These are phyloP conservation scores for Agrotis ipsilon DNA, from an alignment of 2,888 invertebrate genomes.

Conservation along the genomic window DNA sequence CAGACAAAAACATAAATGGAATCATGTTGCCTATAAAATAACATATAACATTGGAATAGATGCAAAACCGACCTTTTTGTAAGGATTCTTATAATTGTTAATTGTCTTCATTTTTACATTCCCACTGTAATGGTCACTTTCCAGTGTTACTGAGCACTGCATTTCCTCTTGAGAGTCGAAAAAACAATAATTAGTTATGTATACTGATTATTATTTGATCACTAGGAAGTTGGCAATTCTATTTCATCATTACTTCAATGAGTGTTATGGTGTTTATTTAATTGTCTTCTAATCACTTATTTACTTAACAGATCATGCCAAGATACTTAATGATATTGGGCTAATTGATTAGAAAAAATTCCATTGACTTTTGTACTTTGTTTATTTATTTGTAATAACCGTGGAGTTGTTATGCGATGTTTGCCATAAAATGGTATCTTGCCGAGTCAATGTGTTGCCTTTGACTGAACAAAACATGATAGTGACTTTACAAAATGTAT, in stretches of 20 bases:
- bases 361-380: conserved; percentile 4
- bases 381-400: conserved; percentile 32
- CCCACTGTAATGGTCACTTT: conserved; percentile 84
- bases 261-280: conserved; percentile 46
- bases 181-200: conserved; percentile 76
- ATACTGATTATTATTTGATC: conserved; percentile 60
- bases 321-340: conserved; percentile 48
- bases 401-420: conserved; percentile 10
- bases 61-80: conserved; percentile 86
- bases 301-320: conserved; percentile 49
- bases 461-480: conserved; percentile 40
- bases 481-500: conserved; percentile 49
- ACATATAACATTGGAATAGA: conserved; percentile 61
- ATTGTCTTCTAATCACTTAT: conserved; percentile 45
- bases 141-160: conserved; percentile 88
- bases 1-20: conserved; percentile 46
- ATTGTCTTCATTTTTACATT: conserved; percentile 87
- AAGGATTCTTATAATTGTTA: conserved; percentile 87
- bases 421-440: conserved; percentile 18
- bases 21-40: conserved; percentile 79
- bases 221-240: conserved; percentile 44
- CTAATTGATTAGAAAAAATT: conserved; percentile 28
- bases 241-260: conserved; percentile 45
- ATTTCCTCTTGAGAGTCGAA: conserved; percentile 87
- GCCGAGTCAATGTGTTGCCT: conserved; percentile 13